Conservation (phyloP, 1,140 invertebrate species). For the Centruroides vittatus region DNA sequence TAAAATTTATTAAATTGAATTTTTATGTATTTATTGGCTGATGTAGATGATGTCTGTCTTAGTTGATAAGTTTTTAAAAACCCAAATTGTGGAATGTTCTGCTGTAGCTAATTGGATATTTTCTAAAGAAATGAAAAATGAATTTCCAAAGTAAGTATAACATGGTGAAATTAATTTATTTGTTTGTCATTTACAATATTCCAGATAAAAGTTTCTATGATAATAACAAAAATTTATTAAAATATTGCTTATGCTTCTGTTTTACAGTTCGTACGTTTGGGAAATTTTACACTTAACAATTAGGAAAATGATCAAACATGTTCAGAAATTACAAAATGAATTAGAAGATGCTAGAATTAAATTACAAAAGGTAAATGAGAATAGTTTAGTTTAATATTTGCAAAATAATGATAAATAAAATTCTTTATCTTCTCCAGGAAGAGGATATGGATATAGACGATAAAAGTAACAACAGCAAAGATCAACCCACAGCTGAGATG, state of each 20-base stretch:
- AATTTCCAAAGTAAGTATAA: conserved; percentile 67
- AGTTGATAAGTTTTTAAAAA: conserved; percentile 94
- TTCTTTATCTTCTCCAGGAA: conserved; percentile 1
- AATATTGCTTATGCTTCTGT: not conserved
- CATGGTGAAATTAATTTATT: not conserved
- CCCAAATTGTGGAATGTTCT: conserved; percentile 89
- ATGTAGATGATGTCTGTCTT: conserved; percentile 83
- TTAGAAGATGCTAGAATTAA: conserved; percentile 73
- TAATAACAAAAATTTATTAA: not conserved
- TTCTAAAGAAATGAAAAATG: conserved; percentile 82
- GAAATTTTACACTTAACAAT: conserved; percentile 92
- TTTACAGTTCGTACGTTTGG: conserved; percentile 72
- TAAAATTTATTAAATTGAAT: conserved; percentile 6
- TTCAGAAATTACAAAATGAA: conserved; percentile 70
- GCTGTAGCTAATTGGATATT: conserved; percentile 98
- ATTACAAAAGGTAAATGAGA: conserved; percentile 41
- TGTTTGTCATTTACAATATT: no score
- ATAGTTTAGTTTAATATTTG: not conserved
- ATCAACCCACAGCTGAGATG: conserved; percentile 38
- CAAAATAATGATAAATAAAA: conserved; percentile 22
- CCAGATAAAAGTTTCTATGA: no score
- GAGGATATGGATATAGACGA: conserved; percentile 41
- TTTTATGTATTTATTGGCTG: conserved; percentile 4
- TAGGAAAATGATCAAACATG: conserved; percentile 91
- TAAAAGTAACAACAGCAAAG: conserved; percentile 45